Conservation (phyloP, 92 coral and sea anemone species). For the Pocillopora meandrina region DNA sequence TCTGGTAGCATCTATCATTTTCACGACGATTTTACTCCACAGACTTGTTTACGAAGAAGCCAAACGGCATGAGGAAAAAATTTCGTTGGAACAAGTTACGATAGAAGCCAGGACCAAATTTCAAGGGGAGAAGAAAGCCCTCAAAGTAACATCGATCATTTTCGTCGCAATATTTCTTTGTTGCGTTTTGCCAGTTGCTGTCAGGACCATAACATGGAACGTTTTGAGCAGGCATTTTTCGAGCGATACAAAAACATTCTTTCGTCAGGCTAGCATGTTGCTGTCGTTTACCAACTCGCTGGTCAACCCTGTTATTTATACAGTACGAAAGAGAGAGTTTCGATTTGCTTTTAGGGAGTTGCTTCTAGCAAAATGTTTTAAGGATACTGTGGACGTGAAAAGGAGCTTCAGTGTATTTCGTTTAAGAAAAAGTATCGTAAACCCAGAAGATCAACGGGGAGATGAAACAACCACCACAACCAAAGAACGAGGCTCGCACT, state of each 20-base stretch:
- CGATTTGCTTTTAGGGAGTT: background rate
- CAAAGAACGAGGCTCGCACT: no score
- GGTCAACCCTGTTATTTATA: conserved; percentile 7
- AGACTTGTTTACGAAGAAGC: background rate
- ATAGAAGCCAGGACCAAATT: background rate
- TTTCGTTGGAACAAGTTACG: background rate
- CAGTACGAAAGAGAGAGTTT: background rate
- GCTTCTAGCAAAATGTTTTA: background rate
- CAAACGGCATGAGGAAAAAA: background rate
- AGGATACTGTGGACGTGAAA: background rate
- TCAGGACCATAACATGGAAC: background rate
- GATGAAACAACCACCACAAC: no score
- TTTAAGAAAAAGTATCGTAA: no score
- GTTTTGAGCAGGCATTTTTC: background rate
- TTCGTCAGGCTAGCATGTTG: background rate
- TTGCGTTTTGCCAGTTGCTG: background rate
- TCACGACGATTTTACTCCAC: background rate
- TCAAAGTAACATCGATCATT: background rate
- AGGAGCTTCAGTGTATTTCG: background rate
- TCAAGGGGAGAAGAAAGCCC: conserved; percentile 1
- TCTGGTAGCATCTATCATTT: background rate
- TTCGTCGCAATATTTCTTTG: background rate
- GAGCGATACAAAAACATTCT: background rate
- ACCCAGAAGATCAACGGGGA: no score
- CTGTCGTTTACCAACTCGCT: background rate